These are phyloP conservation scores for Scarus forsteni DNA, from an alignment of 2,797 vertebrate species.

Conservation along the genomic window DNA sequence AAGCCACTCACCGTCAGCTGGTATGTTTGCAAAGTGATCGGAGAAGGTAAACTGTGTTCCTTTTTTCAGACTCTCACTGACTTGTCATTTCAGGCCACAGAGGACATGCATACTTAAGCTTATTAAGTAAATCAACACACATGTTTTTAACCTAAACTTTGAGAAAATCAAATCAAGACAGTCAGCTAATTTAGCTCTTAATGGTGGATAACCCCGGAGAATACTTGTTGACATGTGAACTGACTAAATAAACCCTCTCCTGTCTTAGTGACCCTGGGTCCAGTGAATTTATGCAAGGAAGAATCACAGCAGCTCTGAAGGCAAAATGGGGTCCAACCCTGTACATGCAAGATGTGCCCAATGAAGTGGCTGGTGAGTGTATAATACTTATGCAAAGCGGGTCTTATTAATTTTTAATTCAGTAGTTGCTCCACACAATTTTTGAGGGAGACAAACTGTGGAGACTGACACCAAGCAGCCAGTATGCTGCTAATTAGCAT, in stretches of 20 bases:
- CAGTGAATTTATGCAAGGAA: too few relatives aligned
- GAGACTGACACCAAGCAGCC: too few relatives aligned
- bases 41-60: neutral
- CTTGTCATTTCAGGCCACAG: neutral
- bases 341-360: too few relatives aligned
- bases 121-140: neutral
- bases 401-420: too few relatives aligned
- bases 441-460: too few relatives aligned
- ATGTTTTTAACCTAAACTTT: neutral
- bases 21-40: neutral
- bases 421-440: too few relatives aligned
- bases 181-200: conserved; percentile 4
- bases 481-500: too few relatives aligned
- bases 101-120: neutral
- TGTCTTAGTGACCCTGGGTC: neutral
- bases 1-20: neutral
- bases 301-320: too few relatives aligned
- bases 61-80: neutral
- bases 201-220: neutral
- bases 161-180: neutral
- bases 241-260: neutral
- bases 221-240: neutral
- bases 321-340: too few relatives aligned
- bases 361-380: too few relatives aligned
- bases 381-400: too few relatives aligned